Percentiles rank a stretch among this genome's conserved stretches.
These are phyloP conservation scores for Oppia nitens DNA, from an alignment of 1,140 invertebrate genomes.

Conservation along the genomic window DNA sequence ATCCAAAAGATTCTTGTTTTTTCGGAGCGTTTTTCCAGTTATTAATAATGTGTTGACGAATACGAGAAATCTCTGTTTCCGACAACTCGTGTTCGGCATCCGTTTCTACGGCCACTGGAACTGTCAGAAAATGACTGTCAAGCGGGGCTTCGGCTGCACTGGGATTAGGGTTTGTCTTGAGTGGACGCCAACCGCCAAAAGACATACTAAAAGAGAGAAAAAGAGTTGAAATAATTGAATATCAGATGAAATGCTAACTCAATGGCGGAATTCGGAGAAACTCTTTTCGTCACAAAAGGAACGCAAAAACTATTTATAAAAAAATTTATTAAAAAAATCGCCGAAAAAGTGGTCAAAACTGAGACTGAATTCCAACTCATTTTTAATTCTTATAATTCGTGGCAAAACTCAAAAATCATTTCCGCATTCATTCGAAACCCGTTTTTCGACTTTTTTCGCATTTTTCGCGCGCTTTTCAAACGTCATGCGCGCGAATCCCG, in stretches of 20 bases:
- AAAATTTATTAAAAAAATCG: no score
- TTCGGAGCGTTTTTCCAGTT: not conserved
- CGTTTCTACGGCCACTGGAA: conserved; percentile 16
- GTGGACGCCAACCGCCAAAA: not conserved
- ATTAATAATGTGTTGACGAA: conserved; percentile 7
- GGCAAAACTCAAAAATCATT: no score
- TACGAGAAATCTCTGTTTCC: conserved; percentile 10
- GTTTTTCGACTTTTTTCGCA: no score
- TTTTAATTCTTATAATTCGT: no score
- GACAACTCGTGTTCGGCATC: conserved; percentile 11
- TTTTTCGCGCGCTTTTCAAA: no score
- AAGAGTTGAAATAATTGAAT: not conserved
- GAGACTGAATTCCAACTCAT: no score
- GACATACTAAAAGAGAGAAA: no score
- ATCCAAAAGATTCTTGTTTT: no score
- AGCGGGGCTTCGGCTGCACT: not conserved
- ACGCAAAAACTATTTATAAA: not conserved
- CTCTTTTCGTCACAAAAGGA: not conserved
- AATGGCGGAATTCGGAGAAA: not conserved
- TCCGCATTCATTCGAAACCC: no score
- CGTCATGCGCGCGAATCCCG: no score
- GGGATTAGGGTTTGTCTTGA: no score
- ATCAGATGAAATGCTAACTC: not conserved
- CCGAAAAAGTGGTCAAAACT: no score
- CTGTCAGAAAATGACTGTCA: conserved; percentile 4